Evolutionary conservation across 2,113 vertebrate genomes (phyloP).

Genomic region (Calonectris borealis): DNA sequence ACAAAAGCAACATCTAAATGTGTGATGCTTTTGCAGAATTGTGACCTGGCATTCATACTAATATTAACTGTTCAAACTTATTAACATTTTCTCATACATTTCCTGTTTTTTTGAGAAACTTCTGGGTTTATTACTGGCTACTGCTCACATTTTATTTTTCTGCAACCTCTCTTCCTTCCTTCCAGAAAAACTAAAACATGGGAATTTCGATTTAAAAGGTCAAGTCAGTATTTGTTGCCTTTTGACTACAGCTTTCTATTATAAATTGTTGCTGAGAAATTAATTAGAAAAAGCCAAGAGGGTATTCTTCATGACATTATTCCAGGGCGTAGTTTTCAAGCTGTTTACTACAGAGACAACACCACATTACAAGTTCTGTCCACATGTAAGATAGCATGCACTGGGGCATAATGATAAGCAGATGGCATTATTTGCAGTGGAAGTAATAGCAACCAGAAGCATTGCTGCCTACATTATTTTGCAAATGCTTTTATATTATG

Average conservation of each 20-base stretch:
- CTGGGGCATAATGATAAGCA: constrained; percentile 55
- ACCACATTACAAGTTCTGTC: constrained; percentile 23
- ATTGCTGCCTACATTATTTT: constrained; percentile 27
- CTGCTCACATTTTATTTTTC: background rate
- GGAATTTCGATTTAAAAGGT: constrained; percentile 39
- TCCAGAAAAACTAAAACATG: background rate
- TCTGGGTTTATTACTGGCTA: background rate
- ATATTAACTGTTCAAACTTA: background rate
- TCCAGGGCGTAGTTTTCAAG: constrained; percentile 14
- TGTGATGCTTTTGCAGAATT: background rate
- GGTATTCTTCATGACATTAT: constrained; percentile 35
- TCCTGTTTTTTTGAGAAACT: background rate
- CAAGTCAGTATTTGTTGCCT: constrained; percentile 31
- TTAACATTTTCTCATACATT: background rate
- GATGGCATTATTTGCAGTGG: constrained; percentile 63
- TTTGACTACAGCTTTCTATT: constrained; percentile 26
- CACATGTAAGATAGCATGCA: constrained; percentile 32
- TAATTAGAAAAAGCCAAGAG: constrained; percentile 38
- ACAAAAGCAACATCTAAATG: background rate
- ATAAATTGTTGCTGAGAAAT: constrained; percentile 31
- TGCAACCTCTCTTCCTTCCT: background rate
- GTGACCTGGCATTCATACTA: background rate
- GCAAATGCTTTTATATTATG: constrained; percentile 4
- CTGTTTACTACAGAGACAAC: constrained; percentile 39
- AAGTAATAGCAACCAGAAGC: constrained; percentile 57